These are phyloP conservation scores for Cynoglossus semilaevis DNA, from an alignment of 2,113 vertebrate species.

Conservation along the genomic window DNA sequence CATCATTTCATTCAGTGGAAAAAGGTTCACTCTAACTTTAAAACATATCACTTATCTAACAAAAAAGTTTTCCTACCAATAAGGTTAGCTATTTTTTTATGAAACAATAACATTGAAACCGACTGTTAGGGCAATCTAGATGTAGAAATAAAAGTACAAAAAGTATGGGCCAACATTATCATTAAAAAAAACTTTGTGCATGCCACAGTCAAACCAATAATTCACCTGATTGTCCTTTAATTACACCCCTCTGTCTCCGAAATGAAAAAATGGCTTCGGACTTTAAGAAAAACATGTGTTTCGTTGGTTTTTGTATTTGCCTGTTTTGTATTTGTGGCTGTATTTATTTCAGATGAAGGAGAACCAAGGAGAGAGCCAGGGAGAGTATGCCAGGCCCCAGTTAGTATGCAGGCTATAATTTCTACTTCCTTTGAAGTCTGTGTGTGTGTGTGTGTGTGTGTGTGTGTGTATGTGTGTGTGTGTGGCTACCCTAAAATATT, in stretches of 20 bases:
- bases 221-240: slow-evolving; percentile 21
- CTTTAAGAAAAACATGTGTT: slow-evolving; percentile 62
- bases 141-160: background rate
- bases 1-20: too few species aligned
- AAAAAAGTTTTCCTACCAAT: too few species aligned
- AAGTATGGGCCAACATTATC: background rate
- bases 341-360: slow-evolving; percentile 70
- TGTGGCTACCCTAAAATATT: slow-evolving; percentile 31
- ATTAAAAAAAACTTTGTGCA: background rate
- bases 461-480: slow-evolving; percentile 39
- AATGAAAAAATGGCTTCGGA: slow-evolving; percentile 34
- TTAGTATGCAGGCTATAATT: slow-evolving; percentile 76
- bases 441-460: slow-evolving; percentile 60
- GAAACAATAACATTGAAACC: too few species aligned
- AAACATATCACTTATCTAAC: too few species aligned
- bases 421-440: slow-evolving; percentile 69
- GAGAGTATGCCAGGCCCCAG: slow-evolving; percentile 68
- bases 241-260: slow-evolving; percentile 11
- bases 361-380: slow-evolving; percentile 54
- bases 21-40: too few species aligned
- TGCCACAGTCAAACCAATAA: slow-evolving; percentile 1
- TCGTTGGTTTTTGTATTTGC: slow-evolving; percentile 64
- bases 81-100: too few species aligned
- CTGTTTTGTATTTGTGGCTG: slow-evolving; percentile 75
- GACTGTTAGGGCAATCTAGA: too few species aligned